Conservation (phyloP, 2,888 invertebrate species). For the Morinoia aosen region DNA sequence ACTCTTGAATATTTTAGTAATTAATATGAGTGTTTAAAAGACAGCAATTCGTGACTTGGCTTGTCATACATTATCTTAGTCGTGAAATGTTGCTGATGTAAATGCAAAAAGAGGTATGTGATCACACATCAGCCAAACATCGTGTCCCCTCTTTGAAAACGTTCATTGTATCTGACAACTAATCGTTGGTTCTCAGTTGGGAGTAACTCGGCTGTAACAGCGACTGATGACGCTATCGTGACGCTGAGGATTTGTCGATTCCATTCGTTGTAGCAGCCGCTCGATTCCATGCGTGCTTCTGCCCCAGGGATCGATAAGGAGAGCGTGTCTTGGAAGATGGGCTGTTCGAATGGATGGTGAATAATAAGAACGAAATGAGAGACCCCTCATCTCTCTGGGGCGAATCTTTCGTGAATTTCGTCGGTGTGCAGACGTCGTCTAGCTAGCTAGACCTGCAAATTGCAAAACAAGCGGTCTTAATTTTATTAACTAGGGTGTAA, state of each 20-base stretch:
- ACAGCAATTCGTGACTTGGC: not conserved
- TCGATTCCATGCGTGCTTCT: not conserved
- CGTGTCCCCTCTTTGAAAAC: not conserved
- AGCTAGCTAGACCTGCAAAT: not conserved
- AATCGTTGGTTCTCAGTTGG: not conserved
- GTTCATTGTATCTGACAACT: not conserved
- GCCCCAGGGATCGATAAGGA: not conserved
- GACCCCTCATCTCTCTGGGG: not conserved
- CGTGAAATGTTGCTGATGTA: not conserved
- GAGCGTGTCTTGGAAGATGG: not conserved
- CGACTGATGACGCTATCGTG: not conserved
- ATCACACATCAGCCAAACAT: too few species aligned
- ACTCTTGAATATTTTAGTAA: not conserved
- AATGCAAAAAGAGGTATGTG: not conserved
- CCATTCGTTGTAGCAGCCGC: not conserved
- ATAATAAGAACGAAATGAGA: not conserved
- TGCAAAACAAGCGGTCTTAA: not conserved
- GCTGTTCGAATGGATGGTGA: not conserved
- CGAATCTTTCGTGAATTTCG: not conserved
- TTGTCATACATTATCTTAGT: not conserved
- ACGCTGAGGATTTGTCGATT: not conserved
- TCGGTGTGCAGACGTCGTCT: not conserved
- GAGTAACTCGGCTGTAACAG: not conserved
- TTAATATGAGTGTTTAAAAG: not conserved
- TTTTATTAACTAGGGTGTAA: not conserved